phyloP scores from a whole-genome alignment of 2,888 invertebrate genomes.

The Dichetophora obliterata region DNA sequence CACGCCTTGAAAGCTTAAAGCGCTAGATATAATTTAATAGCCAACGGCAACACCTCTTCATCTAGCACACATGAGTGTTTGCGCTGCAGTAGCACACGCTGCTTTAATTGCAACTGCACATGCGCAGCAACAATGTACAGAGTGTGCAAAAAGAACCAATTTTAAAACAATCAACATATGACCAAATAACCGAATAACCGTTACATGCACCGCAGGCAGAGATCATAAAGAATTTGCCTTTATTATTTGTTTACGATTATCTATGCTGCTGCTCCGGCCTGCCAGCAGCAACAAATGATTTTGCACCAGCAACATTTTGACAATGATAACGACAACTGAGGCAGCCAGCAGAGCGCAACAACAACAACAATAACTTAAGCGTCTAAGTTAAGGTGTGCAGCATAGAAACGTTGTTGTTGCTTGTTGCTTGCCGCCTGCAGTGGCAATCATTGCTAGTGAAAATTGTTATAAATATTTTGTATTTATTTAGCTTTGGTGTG shows the following conservation, averaged over 20 bases:
- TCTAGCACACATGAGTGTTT: neutral
- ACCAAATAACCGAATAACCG: slow-evolving; percentile 1
- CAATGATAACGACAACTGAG: slow-evolving; percentile 45
- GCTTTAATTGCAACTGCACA: slow-evolving; percentile 32
- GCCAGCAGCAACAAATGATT: slow-evolving; percentile 49
- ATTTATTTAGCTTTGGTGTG: neutral
- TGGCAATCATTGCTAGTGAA: slow-evolving; percentile 59
- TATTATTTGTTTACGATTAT: slow-evolving; percentile 64
- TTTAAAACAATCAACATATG: neutral
- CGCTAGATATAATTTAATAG: slow-evolving; percentile 15
- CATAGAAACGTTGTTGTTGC: slow-evolving; percentile 36
- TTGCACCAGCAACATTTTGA: slow-evolving; percentile 34
- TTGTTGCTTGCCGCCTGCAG: slow-evolving; percentile 41
- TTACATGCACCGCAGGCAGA: slow-evolving; percentile 18
- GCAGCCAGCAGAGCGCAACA: neutral
- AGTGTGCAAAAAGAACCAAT: neutral
- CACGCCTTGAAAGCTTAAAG: slow-evolving; percentile 30
- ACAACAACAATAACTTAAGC: neutral
- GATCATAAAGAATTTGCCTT: slow-evolving; percentile 43
- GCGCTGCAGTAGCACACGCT: neutral
- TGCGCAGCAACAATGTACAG: slow-evolving; percentile 13
- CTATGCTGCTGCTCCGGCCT: slow-evolving; percentile 56
- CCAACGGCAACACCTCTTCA: slow-evolving; percentile 40
- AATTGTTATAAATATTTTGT: slow-evolving; percentile 61
- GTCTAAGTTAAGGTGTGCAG: neutral